Evolutionary conservation across 23 tunicate species (phyloP), one percentile per base, ranked within the genome.

Genomic region (Botrylloides violaceus): DNA sequence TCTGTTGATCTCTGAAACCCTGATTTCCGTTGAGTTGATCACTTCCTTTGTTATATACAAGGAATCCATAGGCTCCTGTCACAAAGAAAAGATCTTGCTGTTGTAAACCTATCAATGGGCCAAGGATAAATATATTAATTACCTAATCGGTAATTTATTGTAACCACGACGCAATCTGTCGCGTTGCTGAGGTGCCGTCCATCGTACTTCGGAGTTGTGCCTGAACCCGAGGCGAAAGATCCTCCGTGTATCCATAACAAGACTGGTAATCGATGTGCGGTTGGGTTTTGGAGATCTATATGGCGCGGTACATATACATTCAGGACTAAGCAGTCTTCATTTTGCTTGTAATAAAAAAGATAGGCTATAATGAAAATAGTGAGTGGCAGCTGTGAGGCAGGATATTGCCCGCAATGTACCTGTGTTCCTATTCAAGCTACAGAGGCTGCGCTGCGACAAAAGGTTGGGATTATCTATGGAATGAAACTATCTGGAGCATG

Each of bases 161-260:
- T 53, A 19, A 93, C 94, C 22, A 93, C 81, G 56, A 93, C 77
- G 29, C 75, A 70, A 26, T 81, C 66, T 15, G 87, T 86, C 32
- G 66, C 59, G 22, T 86, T 71, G 72, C 88, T 77, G 6, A 93
- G 64, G 57, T 29, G 86, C 33, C 98, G 53, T 26, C 94, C 98
- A 50, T 93, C 98, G 47, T 66, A 81, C 9, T 76, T 25, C 9
- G 75, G 62, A 9, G 68, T 36, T 2, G 87, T 77, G 29, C 81
- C 91, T 5, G 83, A 34, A 34, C 99, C 99, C 9, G 77, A 29
- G 49, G 58, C 39, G 34, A 83, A 74, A 9, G 86, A 91, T 4
- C 99, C 99, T 1, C 99, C 99, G 66, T 95, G 92, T 2, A 87
- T 47, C 95, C 95, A 95, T 7, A 95, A 32, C 34, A 82, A 22